Evolutionary conservation across 2,113 vertebrate genomes (phyloP).

Genomic region (Ictalurus punctatus): DNA sequence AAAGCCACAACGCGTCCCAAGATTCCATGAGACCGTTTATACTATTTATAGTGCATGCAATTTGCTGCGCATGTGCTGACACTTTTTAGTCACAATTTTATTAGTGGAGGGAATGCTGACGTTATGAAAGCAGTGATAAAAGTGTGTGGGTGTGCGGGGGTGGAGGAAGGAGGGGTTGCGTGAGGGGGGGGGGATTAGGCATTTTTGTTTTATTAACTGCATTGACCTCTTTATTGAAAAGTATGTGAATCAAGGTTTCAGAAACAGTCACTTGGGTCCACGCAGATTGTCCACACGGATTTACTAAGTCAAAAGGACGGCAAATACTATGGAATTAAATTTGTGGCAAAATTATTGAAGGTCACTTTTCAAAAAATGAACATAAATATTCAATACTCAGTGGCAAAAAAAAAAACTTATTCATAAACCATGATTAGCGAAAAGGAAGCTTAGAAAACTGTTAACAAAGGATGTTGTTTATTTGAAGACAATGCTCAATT

Average conservation of each 20-base stretch:
- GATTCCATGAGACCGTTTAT: slow-evolving; percentile 6
- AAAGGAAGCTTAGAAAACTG: no score
- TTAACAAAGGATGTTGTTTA: no score
- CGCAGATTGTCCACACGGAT: not conserved
- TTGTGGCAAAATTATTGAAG: no score
- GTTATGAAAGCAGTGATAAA: not conserved
- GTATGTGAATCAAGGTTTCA: not conserved
- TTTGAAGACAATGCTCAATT: no score
- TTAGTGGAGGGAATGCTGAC: not conserved
- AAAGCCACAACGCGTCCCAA: slow-evolving; percentile 14
- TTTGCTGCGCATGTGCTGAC: slow-evolving; percentile 20
- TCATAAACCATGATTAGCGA: no score
- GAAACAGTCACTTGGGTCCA: not conserved
- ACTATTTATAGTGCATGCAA: slow-evolving; percentile 1
- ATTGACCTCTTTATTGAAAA: not conserved
- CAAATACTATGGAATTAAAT: not conserved
- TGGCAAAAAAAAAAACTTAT: no score
- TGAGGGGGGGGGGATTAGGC: not conserved
- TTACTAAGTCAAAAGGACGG: not conserved
- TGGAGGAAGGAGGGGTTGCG: no score
- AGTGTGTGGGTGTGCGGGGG: no score
- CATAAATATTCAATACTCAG: no score
- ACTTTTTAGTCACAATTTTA: slow-evolving; percentile 2
- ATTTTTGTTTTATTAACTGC: not conserved
- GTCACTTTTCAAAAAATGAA: no score